Evolutionary conservation across 2,888 invertebrate species (phyloP).

Genomic region (Chouioia cunea): DNA sequence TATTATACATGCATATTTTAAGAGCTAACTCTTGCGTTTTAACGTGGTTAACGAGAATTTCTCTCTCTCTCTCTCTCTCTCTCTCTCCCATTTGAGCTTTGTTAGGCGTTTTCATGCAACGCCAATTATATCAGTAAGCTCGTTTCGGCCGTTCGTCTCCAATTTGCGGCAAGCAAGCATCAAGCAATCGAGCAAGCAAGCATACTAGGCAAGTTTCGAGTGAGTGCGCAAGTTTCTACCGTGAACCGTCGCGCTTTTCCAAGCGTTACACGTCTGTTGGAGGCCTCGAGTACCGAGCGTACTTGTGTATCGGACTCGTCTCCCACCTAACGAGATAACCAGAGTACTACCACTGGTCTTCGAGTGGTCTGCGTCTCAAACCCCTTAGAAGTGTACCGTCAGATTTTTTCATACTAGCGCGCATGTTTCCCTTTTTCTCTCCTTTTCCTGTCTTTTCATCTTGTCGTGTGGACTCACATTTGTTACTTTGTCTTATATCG

Average conservation of each 20-base stretch:
- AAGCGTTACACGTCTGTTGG: conserved; percentile 27
- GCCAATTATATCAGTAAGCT: conserved; percentile 65
- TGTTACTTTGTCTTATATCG: too few species aligned
- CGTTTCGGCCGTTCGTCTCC: conserved; percentile 50
- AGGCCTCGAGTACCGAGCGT: too few species aligned
- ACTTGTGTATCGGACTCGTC: conserved; percentile 13
- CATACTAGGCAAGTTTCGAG: conserved; percentile 57
- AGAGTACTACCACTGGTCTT: conserved; percentile 20
- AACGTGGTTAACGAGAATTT: conserved; percentile 8
- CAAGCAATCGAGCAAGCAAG: conserved; percentile 34
- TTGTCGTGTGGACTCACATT: too few species aligned
- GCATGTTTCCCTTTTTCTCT: too few species aligned
- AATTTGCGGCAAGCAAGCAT: conserved; percentile 59
- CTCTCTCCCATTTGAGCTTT: conserved; percentile 10
- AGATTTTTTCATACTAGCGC: too few species aligned
- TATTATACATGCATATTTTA: too few species aligned
- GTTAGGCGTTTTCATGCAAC: conserved; percentile 50
- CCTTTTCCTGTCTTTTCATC: too few species aligned
- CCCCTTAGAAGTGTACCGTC: not conserved
- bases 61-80: conserved; percentile 25
- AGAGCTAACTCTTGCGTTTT: too few species aligned
- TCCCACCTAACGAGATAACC: conserved; percentile 21
- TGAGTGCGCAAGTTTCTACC: conserved; percentile 60
- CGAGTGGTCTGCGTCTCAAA: conserved; percentile 3
- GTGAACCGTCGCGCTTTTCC: conserved; percentile 54